Evolutionary conservation across 2,113 vertebrate genomes (phyloP).

Genomic region (Ceuthmochares aereus): DNA sequence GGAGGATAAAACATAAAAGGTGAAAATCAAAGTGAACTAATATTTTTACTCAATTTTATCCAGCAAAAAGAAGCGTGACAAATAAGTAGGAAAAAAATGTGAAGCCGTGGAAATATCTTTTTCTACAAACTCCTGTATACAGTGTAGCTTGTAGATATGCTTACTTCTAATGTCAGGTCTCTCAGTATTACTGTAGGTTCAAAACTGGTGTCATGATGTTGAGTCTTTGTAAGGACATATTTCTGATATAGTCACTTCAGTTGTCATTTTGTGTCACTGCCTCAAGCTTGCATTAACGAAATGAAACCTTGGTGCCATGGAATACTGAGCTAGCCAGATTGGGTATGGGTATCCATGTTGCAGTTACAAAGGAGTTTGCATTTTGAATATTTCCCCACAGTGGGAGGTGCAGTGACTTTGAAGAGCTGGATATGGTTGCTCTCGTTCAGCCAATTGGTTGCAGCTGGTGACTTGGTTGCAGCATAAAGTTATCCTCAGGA

Average conservation of each 20-base stretch:
- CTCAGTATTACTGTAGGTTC: background rate
- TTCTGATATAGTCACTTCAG: background rate
- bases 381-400: background rate
- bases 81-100: background rate
- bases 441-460: background rate
- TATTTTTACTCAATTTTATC: background rate
- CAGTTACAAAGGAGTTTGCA: background rate
- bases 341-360: background rate
- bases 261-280: background rate
- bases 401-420: background rate
- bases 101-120: background rate
- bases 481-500: background rate
- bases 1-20: background rate
- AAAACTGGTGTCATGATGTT: background rate
- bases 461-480: background rate
- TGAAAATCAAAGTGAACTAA: background rate
- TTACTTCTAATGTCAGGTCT: background rate
- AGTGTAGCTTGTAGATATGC: background rate
- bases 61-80: background rate
- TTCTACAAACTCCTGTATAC: background rate
- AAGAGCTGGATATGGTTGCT: background rate
- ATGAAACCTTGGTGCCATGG: background rate
- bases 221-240: background rate
- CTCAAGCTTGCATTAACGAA: background rate
- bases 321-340: background rate